Evolutionary conservation across 2,797 vertebrate genomes (phyloP).

Genomic region (Argya squamiceps): DNA sequence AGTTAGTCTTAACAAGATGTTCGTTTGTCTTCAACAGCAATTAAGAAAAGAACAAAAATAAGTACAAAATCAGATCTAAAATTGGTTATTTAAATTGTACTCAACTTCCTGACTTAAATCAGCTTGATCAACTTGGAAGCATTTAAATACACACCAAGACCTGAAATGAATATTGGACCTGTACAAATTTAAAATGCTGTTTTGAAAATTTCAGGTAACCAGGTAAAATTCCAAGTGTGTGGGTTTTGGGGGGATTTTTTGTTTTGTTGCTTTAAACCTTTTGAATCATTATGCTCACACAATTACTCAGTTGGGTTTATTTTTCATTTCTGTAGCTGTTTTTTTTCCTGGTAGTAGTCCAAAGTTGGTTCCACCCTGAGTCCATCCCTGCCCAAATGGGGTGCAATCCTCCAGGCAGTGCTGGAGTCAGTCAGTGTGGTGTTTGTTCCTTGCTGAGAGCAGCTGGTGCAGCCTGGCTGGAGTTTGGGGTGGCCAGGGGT

Average conservation of each 20-base stretch:
- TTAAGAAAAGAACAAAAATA: neutral
- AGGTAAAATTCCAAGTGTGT: neutral
- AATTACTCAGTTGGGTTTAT: neutral
- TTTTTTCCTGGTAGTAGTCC: neutral
- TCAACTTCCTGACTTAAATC: neutral
- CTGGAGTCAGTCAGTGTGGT: neutral
- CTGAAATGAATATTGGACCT: neutral
- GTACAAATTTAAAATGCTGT: neutral
- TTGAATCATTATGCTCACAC: neutral
- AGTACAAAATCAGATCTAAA: neutral
- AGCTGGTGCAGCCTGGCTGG: neutral
- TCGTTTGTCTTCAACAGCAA: neutral
- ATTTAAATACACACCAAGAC: neutral
- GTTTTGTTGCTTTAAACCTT: neutral
- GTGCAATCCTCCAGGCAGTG: rapidly evolving
- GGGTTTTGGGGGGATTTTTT: neutral
- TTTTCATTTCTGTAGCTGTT: neutral
- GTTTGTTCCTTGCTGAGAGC: neutral
- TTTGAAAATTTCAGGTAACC: neutral
- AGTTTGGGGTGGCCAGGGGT: neutral
- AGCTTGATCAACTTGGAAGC: neutral
- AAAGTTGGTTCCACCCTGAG: neutral
- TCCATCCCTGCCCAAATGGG: rapidly evolving
- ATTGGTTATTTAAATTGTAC: neutral
- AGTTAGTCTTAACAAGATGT: neutral